A percentile compares a stretch with the other conserved stretches of the same genome.
Evolutionary conservation across 2,113 vertebrate species (phyloP).

Genomic region (human (Homo sapiens)): DNA sequence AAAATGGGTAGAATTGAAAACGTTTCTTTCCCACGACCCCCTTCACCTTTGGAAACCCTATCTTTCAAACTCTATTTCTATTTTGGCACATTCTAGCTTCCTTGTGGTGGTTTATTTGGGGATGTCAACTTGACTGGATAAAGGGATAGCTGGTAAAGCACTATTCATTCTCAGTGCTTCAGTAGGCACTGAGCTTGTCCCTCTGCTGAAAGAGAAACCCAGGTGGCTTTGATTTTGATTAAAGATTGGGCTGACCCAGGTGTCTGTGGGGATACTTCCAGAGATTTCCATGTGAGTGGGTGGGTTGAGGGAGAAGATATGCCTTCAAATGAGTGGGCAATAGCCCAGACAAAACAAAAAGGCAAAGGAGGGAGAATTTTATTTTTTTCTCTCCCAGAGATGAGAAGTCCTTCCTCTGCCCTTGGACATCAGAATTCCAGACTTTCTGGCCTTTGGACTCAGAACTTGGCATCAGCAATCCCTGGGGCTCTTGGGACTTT

Average conservation of each 20-base stretch:
- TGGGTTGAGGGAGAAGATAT: not conserved
- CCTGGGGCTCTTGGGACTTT: not conserved
- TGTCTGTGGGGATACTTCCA: not conserved
- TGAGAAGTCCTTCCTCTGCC: too few species aligned
- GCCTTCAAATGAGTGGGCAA: not conserved
- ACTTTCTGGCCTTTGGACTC: not conserved
- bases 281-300: not conserved
- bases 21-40: not conserved
- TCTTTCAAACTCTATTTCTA: not conserved
- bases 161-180: not conserved
- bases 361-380: not conserved
- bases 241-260: not conserved
- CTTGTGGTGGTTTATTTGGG: not conserved
- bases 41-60: not conserved
- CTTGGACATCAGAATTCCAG: not conserved
- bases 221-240: not conserved
- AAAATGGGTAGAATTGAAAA: not conserved
- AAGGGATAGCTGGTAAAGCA: not conserved
- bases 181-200: accelerated
- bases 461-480: not conserved
- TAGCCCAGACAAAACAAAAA: not conserved
- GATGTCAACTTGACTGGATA: not conserved
- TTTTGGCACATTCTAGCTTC: not conserved
- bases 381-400: not conserved
- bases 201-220: not conserved